phyloP scores from a whole-genome alignment of 2,888 invertebrate species.

The Smittia aterrima region DNA sequence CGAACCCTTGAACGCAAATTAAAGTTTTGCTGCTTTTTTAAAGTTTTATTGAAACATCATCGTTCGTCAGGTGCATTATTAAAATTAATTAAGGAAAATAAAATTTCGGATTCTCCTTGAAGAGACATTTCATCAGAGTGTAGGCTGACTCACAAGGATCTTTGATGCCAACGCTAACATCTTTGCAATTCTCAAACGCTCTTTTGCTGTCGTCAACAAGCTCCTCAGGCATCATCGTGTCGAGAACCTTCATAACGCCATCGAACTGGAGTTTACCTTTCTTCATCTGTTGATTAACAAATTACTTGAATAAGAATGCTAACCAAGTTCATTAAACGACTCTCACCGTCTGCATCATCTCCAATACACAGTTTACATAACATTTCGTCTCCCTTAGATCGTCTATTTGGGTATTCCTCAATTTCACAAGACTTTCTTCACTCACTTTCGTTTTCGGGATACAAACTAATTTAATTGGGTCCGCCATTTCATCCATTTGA shows the following conservation, averaged over 20 bases:
- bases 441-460: conserved; percentile 23
- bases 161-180: conserved; percentile 4
- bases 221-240: conserved; percentile 26
- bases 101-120: conserved; percentile 21
- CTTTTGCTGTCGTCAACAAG: background rate
- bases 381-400: conserved; percentile 24
- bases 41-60: background rate
- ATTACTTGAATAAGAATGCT: background rate
- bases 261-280: conserved; percentile 27
- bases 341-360: conserved; percentile 36
- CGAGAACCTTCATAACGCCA: background rate
- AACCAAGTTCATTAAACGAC: background rate
- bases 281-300: background rate
- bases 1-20: no score
- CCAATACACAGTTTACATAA: conserved; percentile 32
- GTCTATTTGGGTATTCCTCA: background rate
- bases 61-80: background rate
- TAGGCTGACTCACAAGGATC: conserved; percentile 21
- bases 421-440: background rate
- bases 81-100: conserved; percentile 22
- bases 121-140: conserved; percentile 10
- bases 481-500: conserved; percentile 26
- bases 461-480: conserved; percentile 26
- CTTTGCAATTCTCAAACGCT: background rate
- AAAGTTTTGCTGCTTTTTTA: no score